Percentiles rank a stretch among this genome's conserved stretches.
Evolutionary conservation across 1,140 invertebrate genomes (phyloP).

Genomic region (Ptiloglossa arizonensis): DNA sequence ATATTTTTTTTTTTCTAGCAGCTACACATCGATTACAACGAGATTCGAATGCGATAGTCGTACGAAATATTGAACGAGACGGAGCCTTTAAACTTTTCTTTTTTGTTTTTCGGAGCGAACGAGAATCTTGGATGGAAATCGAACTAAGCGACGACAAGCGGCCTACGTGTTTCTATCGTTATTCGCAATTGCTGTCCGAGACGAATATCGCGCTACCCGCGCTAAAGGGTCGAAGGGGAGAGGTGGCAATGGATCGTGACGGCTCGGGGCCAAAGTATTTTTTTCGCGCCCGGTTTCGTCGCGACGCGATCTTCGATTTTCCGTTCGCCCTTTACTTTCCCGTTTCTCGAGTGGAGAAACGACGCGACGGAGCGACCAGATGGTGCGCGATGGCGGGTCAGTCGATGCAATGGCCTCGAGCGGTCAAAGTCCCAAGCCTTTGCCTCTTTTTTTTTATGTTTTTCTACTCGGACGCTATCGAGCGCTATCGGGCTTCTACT

Average conservation of each 20-base stretch:
- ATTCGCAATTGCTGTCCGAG: background rate
- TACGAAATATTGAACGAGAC: background rate
- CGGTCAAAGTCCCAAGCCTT: too few species aligned
- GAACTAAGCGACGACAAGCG: conserved; percentile 6
- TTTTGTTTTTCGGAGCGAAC: background rate
- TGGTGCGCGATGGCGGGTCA: background rate
- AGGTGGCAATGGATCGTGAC: background rate
- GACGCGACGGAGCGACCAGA: background rate
- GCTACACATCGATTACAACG: conserved; percentile 70
- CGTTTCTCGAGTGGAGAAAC: background rate
- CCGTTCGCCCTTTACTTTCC: too few species aligned
- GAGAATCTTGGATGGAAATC: background rate
- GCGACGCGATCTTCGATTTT: too few species aligned
- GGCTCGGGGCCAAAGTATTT: background rate
- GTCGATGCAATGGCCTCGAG: too few species aligned
- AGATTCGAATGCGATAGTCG: conserved; percentile 34
- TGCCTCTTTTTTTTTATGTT: too few species aligned
- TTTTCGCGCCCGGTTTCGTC: too few species aligned
- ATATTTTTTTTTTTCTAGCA: conserved; percentile 12
- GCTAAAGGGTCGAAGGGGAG: too few species aligned
- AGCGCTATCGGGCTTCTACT: background rate
- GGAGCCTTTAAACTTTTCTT: background rate
- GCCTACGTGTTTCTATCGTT: background rate
- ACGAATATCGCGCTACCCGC: background rate
- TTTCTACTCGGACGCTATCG: background rate